Conservation (phyloP, 2,888 invertebrate species). For the Elaeidobius kamerunicus region DNA sequence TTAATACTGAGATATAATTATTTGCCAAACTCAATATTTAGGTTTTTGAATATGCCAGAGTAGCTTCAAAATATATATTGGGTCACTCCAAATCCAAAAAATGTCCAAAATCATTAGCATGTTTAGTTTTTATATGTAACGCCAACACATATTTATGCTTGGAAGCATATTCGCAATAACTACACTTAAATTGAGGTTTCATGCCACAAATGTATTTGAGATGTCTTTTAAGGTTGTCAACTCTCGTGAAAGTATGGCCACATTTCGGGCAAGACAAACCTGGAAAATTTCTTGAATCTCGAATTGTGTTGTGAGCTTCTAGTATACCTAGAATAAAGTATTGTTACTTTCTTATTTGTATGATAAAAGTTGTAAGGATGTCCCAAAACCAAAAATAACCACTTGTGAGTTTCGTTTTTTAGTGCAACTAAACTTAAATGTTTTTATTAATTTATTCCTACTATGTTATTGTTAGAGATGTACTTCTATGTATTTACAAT, state of each 20-base stretch:
- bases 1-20: no score
- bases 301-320: constrained; percentile 1
- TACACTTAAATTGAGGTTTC: constrained; percentile 39
- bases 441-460: no score
- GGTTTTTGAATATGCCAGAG: no score
- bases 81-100: constrained; percentile 6
- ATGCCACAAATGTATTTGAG: constrained; percentile 38
- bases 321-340: no score
- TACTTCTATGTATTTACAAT: no score
- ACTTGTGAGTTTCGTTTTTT: no score
- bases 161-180: constrained; percentile 37
- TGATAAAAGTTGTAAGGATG: no score
- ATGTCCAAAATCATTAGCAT: constrained; percentile 21
- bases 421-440: no score
- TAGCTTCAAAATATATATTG: no score
- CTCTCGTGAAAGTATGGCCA: constrained; percentile 37
- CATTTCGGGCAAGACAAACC: constrained; percentile 33
- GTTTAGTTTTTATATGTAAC: constrained; percentile 37
- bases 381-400: no score
- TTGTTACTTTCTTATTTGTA: no score
- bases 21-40: no score
- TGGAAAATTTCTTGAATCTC: constrained; percentile 6
- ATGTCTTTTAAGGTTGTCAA: constrained; percentile 38
- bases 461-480: not conserved
- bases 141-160: constrained; percentile 40